Conservation (phyloP, 1,140 invertebrate genomes). For the Tyrophagus putrescentiae region DNA sequence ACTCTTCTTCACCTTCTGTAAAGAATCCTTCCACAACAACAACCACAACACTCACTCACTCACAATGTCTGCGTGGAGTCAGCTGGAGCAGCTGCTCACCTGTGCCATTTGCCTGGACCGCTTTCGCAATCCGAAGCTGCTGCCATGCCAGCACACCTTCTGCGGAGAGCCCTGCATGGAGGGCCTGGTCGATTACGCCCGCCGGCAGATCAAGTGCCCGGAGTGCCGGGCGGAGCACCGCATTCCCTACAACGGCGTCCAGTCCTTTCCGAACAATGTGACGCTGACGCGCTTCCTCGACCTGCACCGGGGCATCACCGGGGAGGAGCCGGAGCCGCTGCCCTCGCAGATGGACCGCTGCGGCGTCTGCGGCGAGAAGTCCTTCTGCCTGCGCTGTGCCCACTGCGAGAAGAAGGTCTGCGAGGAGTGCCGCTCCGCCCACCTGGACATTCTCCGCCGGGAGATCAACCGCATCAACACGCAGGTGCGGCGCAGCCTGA, state of each 20-base stretch:
- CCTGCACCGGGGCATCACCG: conserved; percentile 81
- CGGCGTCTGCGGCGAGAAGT: conserved; percentile 78
- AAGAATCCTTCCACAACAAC: too few species aligned
- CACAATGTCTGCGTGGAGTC: conserved; percentile 35
- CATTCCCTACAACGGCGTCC: conserved; percentile 87
- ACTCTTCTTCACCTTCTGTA: too few species aligned
- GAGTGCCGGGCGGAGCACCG: conserved; percentile 95
- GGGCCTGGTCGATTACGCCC: conserved; percentile 82
- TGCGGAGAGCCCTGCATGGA: conserved; percentile 97
- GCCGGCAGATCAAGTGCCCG: conserved; percentile 91
- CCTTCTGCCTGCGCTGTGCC: conserved; percentile 67
- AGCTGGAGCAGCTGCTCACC: conserved; percentile 91
- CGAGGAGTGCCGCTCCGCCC: conserved; percentile 73
- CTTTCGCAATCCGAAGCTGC: conserved; percentile 85
- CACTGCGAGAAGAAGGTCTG: conserved; percentile 88
- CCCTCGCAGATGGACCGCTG: conserved; percentile 36
- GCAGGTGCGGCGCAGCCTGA: conserved; percentile 60
- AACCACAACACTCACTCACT: neutral
- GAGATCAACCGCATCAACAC: conserved; percentile 71
- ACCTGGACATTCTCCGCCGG: conserved; percentile 82
- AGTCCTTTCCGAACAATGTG: conserved; percentile 87
- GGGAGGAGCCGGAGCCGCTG: conserved; percentile 34
- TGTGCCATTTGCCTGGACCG: conserved; percentile 95
- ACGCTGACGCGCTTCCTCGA: conserved; percentile 87
- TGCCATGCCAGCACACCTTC: conserved; percentile 99